phyloP scores from a whole-genome alignment of 2,888 invertebrate species.

The Tuta absoluta region DNA sequence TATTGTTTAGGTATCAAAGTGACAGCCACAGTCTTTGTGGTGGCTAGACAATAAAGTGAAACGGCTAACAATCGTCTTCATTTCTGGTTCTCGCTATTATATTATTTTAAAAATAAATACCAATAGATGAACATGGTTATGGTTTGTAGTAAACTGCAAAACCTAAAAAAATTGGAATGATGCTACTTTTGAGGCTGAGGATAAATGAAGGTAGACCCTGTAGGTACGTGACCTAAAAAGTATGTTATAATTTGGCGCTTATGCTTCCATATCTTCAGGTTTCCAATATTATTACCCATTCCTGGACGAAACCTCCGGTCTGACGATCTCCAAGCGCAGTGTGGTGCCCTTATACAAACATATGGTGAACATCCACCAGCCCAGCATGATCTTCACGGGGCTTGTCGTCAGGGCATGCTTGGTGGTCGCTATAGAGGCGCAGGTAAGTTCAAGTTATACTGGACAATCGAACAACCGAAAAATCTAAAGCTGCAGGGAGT shows the following conservation, averaged over 20 bases:
- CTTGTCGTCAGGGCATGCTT: conserved; percentile 85
- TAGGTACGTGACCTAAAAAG: no score
- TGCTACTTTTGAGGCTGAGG: no score
- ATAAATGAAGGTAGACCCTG: no score
- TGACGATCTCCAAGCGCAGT: conserved; percentile 79
- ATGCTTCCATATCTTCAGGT: conserved; percentile 78
- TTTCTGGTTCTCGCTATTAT: background rate
- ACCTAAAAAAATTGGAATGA: no score
- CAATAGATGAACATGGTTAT: no score
- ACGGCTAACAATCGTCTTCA: background rate
- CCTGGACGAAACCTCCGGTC: conserved; percentile 82
- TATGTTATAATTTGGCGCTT: no score
- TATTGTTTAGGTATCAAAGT: no score
- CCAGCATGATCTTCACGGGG: conserved; percentile 88
- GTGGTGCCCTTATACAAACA: conserved; percentile 88
- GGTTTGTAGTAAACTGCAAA: no score
- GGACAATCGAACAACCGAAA: no score
- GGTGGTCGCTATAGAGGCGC: conserved; percentile 66
- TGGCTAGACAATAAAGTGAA: background rate
- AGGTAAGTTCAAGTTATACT: conserved; percentile 49
- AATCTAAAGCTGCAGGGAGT: background rate
- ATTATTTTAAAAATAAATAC: no score
- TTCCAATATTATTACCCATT: conserved; percentile 88
- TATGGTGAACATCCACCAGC: conserved; percentile 87
- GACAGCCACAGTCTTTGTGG: background rate